Percentiles rank a stretch among this genome's conserved stretches.
phyloP scores from a whole-genome alignment of 2,113 vertebrate genomes.

The Meleagris gallopavo region DNA sequence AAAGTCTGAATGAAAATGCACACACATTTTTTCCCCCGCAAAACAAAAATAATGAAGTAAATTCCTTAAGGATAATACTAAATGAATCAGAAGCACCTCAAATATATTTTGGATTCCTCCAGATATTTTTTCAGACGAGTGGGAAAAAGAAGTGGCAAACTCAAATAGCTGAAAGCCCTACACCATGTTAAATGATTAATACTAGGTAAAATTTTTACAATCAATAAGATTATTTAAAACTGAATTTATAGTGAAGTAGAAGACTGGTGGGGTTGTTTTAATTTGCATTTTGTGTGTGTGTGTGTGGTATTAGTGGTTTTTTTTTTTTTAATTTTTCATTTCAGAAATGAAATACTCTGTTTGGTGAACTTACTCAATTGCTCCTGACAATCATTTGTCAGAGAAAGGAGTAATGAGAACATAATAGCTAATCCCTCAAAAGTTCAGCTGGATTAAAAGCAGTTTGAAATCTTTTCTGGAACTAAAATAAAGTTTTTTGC shows the following conservation, averaged over 20 bases:
- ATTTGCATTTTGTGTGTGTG: not conserved
- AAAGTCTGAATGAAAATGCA: not conserved
- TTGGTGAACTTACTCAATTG: not conserved
- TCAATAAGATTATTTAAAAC: not conserved
- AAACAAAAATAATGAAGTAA: not conserved
- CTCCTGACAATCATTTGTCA: slow-evolving; percentile 32
- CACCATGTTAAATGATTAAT: not conserved
- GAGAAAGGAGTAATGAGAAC: slow-evolving; percentile 39
- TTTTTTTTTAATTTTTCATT: not conserved
- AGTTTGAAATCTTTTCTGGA: slow-evolving; percentile 25
- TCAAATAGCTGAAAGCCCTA: not conserved
- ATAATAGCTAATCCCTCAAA: slow-evolving; percentile 48
- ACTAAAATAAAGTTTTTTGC: slow-evolving; percentile 34
- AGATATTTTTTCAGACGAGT: not conserved
- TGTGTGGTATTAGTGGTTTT: not conserved
- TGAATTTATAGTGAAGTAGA: not conserved
- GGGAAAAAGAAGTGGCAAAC: not conserved
- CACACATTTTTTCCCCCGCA: not conserved
- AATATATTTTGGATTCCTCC: not conserved
- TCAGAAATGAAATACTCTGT: slow-evolving; percentile 8
- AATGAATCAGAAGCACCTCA: not conserved
- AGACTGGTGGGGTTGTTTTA: not conserved
- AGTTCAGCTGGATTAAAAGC: slow-evolving; percentile 45
- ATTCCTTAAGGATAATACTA: not conserved
- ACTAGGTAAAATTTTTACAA: not conserved